phyloP scores from a whole-genome alignment of 2,113 vertebrate species.

The Amblyornis subalaris region DNA sequence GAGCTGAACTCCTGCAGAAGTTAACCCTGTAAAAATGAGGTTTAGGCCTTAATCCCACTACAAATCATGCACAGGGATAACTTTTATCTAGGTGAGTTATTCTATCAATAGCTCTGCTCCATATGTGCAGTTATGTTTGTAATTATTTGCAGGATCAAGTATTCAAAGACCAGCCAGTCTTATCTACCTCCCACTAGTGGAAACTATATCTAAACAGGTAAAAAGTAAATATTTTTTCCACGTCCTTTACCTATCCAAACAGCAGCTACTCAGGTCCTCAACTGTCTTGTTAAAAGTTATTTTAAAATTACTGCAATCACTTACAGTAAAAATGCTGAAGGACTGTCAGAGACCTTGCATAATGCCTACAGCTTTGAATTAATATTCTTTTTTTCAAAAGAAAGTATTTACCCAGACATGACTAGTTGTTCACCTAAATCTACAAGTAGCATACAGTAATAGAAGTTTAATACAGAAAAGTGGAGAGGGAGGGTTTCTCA shows the following conservation, averaged over 20 bases:
- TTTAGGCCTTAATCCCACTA: slow-evolving; percentile 21
- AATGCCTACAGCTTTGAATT: background rate
- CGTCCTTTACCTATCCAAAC: background rate
- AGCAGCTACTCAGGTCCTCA: slow-evolving; percentile 40
- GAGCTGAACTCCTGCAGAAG: background rate
- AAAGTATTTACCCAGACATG: background rate
- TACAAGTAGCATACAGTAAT: background rate
- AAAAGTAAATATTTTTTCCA: background rate
- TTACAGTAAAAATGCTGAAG: background rate
- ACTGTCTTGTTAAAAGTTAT: background rate
- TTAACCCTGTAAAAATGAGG: background rate
- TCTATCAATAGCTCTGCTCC: background rate
- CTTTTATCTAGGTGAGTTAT: background rate
- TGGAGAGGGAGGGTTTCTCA: background rate
- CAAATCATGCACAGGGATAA: background rate
- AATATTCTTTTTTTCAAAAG: background rate
- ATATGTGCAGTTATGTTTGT: background rate
- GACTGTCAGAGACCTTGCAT: background rate
- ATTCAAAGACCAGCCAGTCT: slow-evolving; percentile 43
- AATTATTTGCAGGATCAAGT: slow-evolving; percentile 20
- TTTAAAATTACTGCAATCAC: background rate
- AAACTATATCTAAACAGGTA: background rate
- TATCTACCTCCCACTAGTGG: slow-evolving; percentile 59
- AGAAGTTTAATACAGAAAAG: background rate
- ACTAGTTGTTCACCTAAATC: background rate